These are phyloP conservation scores for Apeltes quadracus DNA, from an alignment of 2,113 vertebrate genomes.

Conservation along the genomic window DNA sequence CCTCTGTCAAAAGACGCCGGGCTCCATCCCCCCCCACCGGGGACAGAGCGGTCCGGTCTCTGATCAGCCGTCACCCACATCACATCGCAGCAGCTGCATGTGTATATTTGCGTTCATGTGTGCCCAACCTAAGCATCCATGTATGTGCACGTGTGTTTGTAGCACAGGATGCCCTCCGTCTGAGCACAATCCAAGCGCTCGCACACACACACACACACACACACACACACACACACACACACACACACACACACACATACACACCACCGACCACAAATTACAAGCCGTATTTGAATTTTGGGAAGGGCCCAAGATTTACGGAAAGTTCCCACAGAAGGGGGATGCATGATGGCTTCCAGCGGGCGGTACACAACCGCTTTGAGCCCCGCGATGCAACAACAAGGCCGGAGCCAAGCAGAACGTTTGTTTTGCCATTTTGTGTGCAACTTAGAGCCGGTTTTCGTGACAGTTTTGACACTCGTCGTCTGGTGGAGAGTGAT, in stretches of 20 bases:
- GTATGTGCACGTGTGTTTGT: constrained; percentile 18
- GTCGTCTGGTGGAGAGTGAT: neutral
- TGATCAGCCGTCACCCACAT: constrained; percentile 72
- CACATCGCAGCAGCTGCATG: constrained; percentile 55
- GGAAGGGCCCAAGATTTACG: constrained; percentile 72
- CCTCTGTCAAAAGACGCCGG: constrained; percentile 55
- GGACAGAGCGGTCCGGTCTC: constrained; percentile 53
- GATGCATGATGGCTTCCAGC: constrained; percentile 66
- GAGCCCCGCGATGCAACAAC: constrained; percentile 46
- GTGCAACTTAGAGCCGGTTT: neutral
- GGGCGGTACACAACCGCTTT: constrained; percentile 39
- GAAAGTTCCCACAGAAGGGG: constrained; percentile 76
- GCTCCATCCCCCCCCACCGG: constrained; percentile 56
- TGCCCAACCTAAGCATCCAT: constrained; percentile 58
- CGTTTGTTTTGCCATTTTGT: neutral
- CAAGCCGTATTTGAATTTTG: constrained; percentile 75
- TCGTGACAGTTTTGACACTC: neutral
- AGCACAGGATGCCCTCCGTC: constrained; percentile 64
- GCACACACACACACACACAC: constrained; percentile 51
- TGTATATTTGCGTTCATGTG: constrained; percentile 57
- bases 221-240: constrained; percentile 37
- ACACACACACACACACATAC: constrained; percentile 57
- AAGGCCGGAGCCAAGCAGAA: constrained; percentile 9
- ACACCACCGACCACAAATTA: constrained; percentile 78
- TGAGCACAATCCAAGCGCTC: constrained; percentile 66